Base-by-base conservation (phyloP, 2,113 vertebrate genomes). In the cattle (Bos taurus) region DNA sequence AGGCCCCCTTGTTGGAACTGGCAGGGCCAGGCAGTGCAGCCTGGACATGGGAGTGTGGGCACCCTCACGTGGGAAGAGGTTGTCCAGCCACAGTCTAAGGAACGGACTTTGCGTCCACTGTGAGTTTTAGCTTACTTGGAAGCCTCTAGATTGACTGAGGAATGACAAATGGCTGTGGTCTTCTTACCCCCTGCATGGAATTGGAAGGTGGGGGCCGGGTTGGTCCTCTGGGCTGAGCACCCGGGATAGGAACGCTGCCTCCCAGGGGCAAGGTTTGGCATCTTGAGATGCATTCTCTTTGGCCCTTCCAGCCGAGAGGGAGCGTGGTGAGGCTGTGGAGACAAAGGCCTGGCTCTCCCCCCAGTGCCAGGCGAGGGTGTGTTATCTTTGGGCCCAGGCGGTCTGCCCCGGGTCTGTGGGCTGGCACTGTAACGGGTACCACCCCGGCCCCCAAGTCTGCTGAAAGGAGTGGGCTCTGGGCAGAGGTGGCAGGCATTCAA, bases 321-420 rank as follows among this genome's bases (percentile, higher is more conserved):
- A 92, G 97, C 81, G 52, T 56, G 83, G 74, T 54, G 36, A 40
- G 48, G 67, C 57, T 43, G 8, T 36, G 28, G 43, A 91, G 93
- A 97, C 74, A 94, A 97, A 88, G 81, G 57, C 80, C 81, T 46
- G 43, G 30, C 25, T 92, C 5, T 80, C 36, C 6, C 12, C 10
- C 33, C 33, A 14, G 4, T 82, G 96, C 88, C 95, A 93, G 94
- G 92, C 93, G 67, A 89, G 52, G 26, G 43, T 64, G 56, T 97
- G 88, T 95, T 96, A 98, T 98, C 97, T 97, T 90, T 74, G 82
- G 92, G 95, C 77, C 92, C 97, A 96, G 94, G 92, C 2, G 0
- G 81, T 85, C 94, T 98, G 97, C 94, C 94, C 60, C 40, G 85
- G 88, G 95, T 59, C 77, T 98, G 81, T 16, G 46, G 30, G 84